These are phyloP conservation scores for Leucoraja erinaceus DNA, from an alignment of 2,113 vertebrate species.

Conservation along the genomic window DNA sequence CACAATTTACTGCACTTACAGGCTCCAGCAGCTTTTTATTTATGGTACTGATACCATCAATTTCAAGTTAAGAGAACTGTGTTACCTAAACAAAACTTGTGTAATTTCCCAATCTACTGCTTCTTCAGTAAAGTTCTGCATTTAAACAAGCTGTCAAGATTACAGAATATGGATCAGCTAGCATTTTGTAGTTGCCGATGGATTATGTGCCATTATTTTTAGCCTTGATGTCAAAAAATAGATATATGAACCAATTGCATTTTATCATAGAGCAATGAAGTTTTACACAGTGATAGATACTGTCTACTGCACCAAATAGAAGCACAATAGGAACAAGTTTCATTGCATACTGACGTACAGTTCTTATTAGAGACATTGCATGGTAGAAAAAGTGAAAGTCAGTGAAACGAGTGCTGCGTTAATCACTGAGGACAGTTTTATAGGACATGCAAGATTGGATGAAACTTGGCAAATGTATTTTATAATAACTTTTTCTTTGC, in stretches of 20 bases:
- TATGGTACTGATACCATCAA: neutral
- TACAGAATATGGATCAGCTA: neutral
- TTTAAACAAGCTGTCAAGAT: neutral
- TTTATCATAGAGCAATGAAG: neutral
- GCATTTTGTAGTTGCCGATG: neutral
- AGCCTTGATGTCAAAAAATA: neutral
- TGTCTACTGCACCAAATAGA: neutral
- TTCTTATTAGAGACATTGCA: neutral
- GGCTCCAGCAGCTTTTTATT: neutral
- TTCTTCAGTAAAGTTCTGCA: neutral
- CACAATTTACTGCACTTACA: neutral
- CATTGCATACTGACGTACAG: neutral
- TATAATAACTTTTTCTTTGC: neutral
- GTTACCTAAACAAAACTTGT: neutral
- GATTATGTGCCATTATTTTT: slow-evolving; percentile 12
- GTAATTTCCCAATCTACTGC: no score
- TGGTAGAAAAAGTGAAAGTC: neutral
- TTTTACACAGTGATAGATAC: neutral
- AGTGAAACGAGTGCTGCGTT: neutral
- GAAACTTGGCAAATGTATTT: neutral
- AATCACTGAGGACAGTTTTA: neutral
- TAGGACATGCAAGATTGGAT: neutral
- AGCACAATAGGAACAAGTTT: neutral
- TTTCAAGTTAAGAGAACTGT: neutral
- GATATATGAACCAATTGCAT: neutral